These are phyloP conservation scores for Agrotis exclamationis DNA, from an alignment of 2,888 invertebrate species.

Conservation along the genomic window DNA sequence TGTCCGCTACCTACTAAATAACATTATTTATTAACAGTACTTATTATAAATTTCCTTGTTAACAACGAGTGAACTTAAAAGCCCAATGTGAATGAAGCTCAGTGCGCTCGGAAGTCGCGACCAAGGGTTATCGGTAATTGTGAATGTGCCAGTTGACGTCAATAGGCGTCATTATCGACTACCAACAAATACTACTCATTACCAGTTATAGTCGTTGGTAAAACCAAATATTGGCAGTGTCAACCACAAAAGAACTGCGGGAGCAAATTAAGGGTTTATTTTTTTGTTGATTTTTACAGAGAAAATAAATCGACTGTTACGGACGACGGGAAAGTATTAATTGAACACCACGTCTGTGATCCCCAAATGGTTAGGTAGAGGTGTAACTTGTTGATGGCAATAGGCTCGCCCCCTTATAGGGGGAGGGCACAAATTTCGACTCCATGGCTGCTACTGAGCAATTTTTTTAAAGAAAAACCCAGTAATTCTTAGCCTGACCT, in stretches of 20 bases:
- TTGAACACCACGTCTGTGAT: no score
- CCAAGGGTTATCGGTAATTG: constrained; percentile 78
- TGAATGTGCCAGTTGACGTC: constrained; percentile 70
- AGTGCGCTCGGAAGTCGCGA: constrained; percentile 73
- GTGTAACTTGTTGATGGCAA: no score
- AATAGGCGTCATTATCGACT: constrained; percentile 58
- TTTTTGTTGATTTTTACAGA: no score
- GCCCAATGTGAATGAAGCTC: constrained; percentile 53
- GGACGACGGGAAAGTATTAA: no score
- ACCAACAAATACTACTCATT: constrained; percentile 40
- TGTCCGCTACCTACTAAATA: neutral
- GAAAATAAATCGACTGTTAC: no score
- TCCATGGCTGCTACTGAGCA: no score
- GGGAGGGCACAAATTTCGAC: no score
- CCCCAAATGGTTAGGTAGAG: no score
- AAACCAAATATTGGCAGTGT: constrained; percentile 29
- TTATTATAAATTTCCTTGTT: neutral
- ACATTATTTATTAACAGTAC: neutral
- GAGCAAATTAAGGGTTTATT: neutral
- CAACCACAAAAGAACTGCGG: constrained; percentile 15
- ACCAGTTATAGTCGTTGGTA: constrained; percentile 17
- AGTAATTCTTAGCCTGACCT: no score
- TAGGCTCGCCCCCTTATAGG: no score
- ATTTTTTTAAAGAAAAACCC: no score
- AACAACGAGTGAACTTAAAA: constrained; percentile 37